Evolutionary conservation across 2,888 invertebrate species (phyloP).

Genomic region (Pseudococcus viburni): DNA sequence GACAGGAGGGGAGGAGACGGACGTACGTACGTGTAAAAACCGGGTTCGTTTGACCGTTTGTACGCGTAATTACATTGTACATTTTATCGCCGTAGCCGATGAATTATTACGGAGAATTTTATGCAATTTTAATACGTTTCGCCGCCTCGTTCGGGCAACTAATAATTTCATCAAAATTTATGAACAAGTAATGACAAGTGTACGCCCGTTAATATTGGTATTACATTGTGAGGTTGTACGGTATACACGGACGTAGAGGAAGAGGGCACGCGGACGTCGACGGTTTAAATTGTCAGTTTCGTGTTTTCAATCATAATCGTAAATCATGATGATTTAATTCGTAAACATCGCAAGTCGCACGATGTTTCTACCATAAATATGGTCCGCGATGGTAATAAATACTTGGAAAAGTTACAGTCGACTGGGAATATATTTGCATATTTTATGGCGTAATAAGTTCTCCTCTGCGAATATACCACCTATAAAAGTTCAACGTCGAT

Average conservation of each 20-base stretch:
- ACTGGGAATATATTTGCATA: constrained; percentile 66
- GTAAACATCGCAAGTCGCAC: constrained; percentile 66
- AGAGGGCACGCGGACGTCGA: constrained; percentile 21
- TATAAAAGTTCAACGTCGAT: constrained; percentile 43
- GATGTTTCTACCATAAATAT: constrained; percentile 66
- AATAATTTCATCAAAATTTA: constrained; percentile 67
- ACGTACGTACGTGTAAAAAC: constrained; percentile 18
- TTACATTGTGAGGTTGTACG: constrained; percentile 58
- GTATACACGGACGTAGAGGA: background rate
- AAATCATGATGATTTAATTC: constrained; percentile 66
- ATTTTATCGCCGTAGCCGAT: constrained; percentile 59
- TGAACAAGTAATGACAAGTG: constrained; percentile 66
- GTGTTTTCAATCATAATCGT: constrained; percentile 66
- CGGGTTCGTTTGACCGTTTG: constrained; percentile 61
- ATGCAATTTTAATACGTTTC: constrained; percentile 67
- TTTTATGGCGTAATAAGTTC: constrained; percentile 65
- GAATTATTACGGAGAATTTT: constrained; percentile 65
- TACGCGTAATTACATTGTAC: constrained; percentile 66
- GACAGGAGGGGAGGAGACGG: background rate
- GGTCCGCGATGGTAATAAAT: constrained; percentile 65
- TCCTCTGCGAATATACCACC: background rate
- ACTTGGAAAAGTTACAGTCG: constrained; percentile 66
- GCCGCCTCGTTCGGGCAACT: constrained; percentile 64
- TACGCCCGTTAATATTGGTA: constrained; percentile 66
- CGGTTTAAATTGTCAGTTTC: constrained; percentile 65